Base-by-base conservation (phyloP, 2,888 invertebrate species). In the Epinotia nisella region DNA sequence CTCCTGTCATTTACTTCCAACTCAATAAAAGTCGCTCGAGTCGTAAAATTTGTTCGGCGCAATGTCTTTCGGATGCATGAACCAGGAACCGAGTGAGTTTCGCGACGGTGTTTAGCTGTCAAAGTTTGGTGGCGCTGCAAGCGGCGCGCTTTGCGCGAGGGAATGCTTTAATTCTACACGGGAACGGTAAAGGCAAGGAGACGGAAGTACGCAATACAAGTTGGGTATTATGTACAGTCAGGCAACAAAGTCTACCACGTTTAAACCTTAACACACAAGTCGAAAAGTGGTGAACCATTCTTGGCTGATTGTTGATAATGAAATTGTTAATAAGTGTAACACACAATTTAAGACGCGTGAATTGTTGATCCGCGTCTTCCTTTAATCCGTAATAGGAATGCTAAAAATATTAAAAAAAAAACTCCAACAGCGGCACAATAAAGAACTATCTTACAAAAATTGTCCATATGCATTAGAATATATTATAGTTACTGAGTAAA, bases 91-190 rank as follows among this genome's bases (percentile, higher is more conserved):
- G 78, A 74, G 70, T 75, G 77, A 81, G 79, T 79, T 79, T 80
- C 76, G 77, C 79, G 76, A 74, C 76, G 75, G 76, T 78, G 80
- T 81, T 83, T 80, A 78, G 80, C 79, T 80, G 82, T 81, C 80
- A 82, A 82, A 84, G 79, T 79, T 80, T 76, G 70, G 56, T 35
- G 58, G 45, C 49, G 59, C 53, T 67, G 62, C 62, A 62, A 68
- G 58, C 58, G 60, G 51, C 59, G 59, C 59, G 55, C 60, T 65
- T 68, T 70, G 64, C 51, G 64, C 73, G 62, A 17, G 17, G 29
- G 19, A n/a, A 29, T 51, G 64, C 64, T 64, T 66, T 56, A 41
- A 66, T 56, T 56, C 56, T 39, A 55, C 39, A 11, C 24, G n/a
- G 39, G 24, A 41, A 41, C 10, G 24, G 55, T 56, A 56, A 41